Conservation (phyloP, 2,113 vertebrate species). For the Haliaeetus leucogaster region DNA sequence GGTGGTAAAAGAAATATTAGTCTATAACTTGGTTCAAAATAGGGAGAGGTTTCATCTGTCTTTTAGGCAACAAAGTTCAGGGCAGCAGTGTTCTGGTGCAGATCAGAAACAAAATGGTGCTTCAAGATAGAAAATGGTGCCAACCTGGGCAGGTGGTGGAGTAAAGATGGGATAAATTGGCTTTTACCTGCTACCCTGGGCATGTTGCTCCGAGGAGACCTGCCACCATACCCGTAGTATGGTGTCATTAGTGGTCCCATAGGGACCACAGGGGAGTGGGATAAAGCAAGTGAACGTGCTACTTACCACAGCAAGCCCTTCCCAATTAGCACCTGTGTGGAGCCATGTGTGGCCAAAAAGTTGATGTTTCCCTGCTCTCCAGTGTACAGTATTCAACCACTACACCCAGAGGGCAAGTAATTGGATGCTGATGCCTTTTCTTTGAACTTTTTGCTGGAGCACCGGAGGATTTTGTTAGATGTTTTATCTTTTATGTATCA, state of each 20-base stretch:
- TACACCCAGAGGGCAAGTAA: background rate
- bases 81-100: background rate
- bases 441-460: background rate
- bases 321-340: background rate
- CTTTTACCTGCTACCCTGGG: background rate
- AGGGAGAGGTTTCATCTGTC: background rate
- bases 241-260: background rate
- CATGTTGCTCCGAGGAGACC: background rate
- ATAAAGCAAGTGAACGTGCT: background rate
- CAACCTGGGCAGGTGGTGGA: background rate
- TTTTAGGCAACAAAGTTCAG: background rate
- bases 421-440: background rate
- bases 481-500: conserved; percentile 20
- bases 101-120: background rate
- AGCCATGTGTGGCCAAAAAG: background rate
- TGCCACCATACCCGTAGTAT: too few species aligned
- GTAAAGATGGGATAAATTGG: background rate
- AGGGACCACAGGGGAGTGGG: background rate
- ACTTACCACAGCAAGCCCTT: background rate
- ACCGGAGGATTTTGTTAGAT: background rate
- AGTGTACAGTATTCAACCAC: background rate
- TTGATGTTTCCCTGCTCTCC: background rate
- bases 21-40: background rate
- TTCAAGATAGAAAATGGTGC: background rate
- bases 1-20: background rate